Conservation (phyloP, 2,113 vertebrate species). For the Oreochromis spilurus region DNA sequence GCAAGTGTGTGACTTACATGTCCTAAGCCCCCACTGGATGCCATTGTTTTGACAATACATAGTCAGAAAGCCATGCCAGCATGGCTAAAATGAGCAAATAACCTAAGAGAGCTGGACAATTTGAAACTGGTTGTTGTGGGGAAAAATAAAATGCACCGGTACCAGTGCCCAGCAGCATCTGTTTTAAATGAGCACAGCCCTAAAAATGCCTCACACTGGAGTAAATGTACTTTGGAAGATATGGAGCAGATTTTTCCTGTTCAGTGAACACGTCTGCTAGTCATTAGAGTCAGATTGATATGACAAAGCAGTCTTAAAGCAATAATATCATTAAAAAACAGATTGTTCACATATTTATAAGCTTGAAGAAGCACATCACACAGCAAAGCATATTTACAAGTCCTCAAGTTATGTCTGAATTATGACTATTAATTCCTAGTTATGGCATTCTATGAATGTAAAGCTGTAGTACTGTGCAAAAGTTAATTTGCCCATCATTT, state of each 20-base stretch:
- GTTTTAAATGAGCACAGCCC: neutral
- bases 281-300: neutral
- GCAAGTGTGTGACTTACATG: neutral
- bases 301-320: neutral
- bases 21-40: neutral
- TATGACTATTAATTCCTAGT: neutral
- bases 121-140: neutral
- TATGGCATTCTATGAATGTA: neutral
- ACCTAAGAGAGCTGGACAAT: neutral
- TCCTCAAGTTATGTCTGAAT: neutral
- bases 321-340: rapidly evolving
- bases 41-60: neutral
- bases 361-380: neutral
- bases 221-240: neutral
- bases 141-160: rapidly evolving
- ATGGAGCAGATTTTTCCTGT: neutral
- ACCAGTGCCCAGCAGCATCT: neutral
- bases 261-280: neutral
- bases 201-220: neutral
- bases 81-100: neutral
- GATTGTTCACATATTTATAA: neutral
- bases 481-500: neutral
- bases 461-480: neutral
- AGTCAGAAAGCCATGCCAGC: neutral
- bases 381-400: neutral